phyloP scores from a whole-genome alignment of 2,888 invertebrate genomes.

The Brenthis hecate region DNA sequence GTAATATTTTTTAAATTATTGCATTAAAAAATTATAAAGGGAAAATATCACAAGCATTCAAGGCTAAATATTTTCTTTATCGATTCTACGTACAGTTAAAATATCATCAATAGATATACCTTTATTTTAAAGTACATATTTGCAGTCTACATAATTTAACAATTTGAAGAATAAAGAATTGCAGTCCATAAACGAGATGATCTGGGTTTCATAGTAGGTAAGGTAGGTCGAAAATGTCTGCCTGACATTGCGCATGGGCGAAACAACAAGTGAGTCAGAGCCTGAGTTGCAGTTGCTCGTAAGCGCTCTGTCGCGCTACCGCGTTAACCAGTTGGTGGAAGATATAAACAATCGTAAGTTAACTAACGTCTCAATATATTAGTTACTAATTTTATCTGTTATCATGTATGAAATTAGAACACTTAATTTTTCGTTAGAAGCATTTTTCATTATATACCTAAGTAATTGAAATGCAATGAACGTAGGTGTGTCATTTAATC shows the following conservation, averaged over 20 bases:
- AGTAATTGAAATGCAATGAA: too few relatives aligned
- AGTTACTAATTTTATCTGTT: neutral
- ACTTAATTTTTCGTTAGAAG: neutral
- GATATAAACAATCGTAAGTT: conserved; percentile 37
- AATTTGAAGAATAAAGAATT: neutral
- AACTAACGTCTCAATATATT: conserved; percentile 4
- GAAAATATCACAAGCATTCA: too few relatives aligned
- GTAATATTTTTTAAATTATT: too few relatives aligned
- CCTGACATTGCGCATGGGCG: conserved; percentile 48
- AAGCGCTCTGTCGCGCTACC: conserved; percentile 46
- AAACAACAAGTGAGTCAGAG: conserved; percentile 49
- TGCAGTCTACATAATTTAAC: too few relatives aligned
- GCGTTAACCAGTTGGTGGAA: conserved; percentile 38
- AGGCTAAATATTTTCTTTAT: too few relatives aligned
- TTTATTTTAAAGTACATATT: too few relatives aligned
- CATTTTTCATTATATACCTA: neutral
- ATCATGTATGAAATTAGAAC: neutral
- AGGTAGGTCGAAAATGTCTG: conserved; percentile 4
- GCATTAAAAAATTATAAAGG: too few relatives aligned
- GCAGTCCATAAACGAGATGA: neutral
- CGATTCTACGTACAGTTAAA: too few relatives aligned
- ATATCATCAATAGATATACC: too few relatives aligned
- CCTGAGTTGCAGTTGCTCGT: conserved; percentile 41
- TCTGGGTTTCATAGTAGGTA: too few relatives aligned
- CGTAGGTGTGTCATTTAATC: too few relatives aligned